Base-by-base conservation (phyloP, 2,113 vertebrate species). In the Galemys pyrenaicus region DNA sequence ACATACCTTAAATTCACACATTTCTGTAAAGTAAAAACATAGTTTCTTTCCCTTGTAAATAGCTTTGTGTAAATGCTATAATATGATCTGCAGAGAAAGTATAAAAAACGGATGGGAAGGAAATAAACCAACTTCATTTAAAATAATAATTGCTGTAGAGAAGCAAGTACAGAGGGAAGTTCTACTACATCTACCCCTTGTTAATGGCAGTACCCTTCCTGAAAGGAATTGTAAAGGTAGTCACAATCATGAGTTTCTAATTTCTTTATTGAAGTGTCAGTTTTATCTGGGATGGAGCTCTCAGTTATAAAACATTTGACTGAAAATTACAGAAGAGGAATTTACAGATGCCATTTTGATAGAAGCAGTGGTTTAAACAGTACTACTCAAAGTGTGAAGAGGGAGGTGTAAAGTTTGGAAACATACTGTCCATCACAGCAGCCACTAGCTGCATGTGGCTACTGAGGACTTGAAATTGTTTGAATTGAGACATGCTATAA, bases 91-190 rank as follows among this genome's bases (percentile, higher is more conserved):
- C 30, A 73, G 2, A 49, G 32, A 80, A 96, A 81, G 17, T 60
- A 17, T 20, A 71, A 65, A 91, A 83, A 62, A 56, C 64, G 39
- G 41, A 87, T 82, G 16, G 22, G 17, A 80, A 89, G 6, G 6
- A 94, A 92, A 83, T 44, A 89, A 92, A 81, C 13, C 17, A 58
- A 20, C 37, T 75, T 78, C 70, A 71, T 92, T 92, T 30, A 93
- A 35, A 67, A 67, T 54, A 74, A 10, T 56, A 24, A 86, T 86
- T 79, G 39, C 58, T 79, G 88, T 80, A 71, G 46, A 78, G 30
- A 58, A 70, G 9, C 44, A 49, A 62, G 13, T 35, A 1, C 70
- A 56, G 58, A 91, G 30, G 46, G 39, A 58, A 12, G 17, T 32
- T 64, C 51, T 58, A 62, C 37, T 68, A 20, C 10, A 35, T 65